Percentiles rank a stretch among this genome's conserved stretches.
Conservation (phyloP, 1,140 invertebrate species). For the Orchestia grillus region DNA sequence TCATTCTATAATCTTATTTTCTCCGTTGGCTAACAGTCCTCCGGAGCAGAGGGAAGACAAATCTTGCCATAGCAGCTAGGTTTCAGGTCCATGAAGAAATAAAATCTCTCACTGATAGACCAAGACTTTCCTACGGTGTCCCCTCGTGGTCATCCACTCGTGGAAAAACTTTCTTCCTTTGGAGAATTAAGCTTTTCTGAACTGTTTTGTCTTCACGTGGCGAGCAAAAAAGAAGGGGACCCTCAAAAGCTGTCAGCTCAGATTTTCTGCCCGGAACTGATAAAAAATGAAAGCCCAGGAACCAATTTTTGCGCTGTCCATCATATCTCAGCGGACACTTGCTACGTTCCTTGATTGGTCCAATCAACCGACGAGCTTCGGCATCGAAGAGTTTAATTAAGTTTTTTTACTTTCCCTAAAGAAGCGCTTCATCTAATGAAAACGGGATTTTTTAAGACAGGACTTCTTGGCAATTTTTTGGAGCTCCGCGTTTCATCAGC, state of each 20-base stretch:
- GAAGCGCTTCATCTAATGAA: slow-evolving; percentile 9
- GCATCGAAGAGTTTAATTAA: slow-evolving; percentile 21
- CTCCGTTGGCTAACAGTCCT: neutral
- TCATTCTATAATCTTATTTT: neutral
- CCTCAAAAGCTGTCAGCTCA: neutral
- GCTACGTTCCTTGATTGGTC: neutral
- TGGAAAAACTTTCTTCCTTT: neutral
- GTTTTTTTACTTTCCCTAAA: neutral
- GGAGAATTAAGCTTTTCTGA: neutral
- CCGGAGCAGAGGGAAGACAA: neutral
- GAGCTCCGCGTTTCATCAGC: neutral
- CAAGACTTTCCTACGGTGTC: neutral
- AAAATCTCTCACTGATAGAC: neutral
- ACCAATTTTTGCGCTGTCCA: neutral
- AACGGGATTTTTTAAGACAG: neutral
- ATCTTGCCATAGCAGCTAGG: neutral
- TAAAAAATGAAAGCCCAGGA: neutral
- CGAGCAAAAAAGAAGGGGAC: neutral
- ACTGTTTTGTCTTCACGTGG: neutral
- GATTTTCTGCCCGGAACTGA: neutral
- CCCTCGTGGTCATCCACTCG: neutral
- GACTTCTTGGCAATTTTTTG: slow-evolving; percentile 46
- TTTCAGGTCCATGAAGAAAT: neutral
- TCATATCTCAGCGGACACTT: slow-evolving; percentile 19
- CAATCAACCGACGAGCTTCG: neutral